phyloP scores from a whole-genome alignment of 2,888 invertebrate genomes.

The Phalera bucephala region DNA sequence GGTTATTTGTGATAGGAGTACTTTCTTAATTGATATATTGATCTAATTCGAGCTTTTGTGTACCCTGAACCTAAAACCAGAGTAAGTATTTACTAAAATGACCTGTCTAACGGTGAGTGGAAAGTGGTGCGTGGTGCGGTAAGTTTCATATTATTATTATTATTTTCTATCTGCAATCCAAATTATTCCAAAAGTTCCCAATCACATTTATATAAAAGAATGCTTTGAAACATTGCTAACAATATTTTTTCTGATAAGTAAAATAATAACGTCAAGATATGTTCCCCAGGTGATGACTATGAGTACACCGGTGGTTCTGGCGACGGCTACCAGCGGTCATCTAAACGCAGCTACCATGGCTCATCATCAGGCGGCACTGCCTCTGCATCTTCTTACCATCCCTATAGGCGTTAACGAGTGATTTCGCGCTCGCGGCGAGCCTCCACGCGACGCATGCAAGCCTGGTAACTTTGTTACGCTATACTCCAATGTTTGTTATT shows the following conservation, averaged over 20 bases:
- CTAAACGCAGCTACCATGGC: slow-evolving; percentile 71
- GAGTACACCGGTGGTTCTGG: slow-evolving; percentile 78
- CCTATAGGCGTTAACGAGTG: slow-evolving; percentile 72
- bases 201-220: slow-evolving; percentile 21
- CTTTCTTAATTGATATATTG: slow-evolving; percentile 14
- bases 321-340: slow-evolving; percentile 72
- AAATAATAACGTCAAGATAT: slow-evolving; percentile 15
- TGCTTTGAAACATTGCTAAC: too few species aligned
- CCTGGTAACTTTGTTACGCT: slow-evolving; percentile 31
- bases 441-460: slow-evolving; percentile 17
- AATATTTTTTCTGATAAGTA: too few species aligned
- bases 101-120: slow-evolving; percentile 34
- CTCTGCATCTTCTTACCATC: slow-evolving; percentile 75
- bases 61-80: slow-evolving; percentile 14
- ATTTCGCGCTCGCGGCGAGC: slow-evolving; percentile 11
- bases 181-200: slow-evolving; percentile 25
- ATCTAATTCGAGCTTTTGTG: slow-evolving; percentile 13
- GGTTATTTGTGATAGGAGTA: background rate
- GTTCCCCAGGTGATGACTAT: slow-evolving; percentile 70
- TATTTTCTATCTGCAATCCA: slow-evolving; percentile 11
- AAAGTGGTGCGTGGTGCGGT: slow-evolving; percentile 76
- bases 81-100: too few species aligned
- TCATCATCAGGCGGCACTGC: slow-evolving; percentile 56
- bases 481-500: slow-evolving; percentile 34
- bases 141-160: slow-evolving; percentile 56